phyloP scores from a whole-genome alignment of 2,888 invertebrate genomes.

The Drosophila limbata region DNA sequence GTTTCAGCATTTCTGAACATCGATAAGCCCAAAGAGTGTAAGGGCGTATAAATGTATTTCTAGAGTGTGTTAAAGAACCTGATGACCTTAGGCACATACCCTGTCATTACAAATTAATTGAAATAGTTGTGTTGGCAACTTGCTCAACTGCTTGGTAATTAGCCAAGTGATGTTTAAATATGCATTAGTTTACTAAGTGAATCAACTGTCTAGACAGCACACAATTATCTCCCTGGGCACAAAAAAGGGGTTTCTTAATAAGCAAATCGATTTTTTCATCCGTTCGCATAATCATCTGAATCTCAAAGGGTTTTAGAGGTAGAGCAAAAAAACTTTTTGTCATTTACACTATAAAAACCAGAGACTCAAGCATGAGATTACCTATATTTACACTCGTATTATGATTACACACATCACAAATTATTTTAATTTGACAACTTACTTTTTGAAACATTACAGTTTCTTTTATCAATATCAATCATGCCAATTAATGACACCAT shows the following conservation, averaged over 20 bases:
- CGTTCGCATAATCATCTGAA: background rate
- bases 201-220: constrained; percentile 1
- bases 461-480: too few relatives aligned
- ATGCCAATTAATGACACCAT: background rate
- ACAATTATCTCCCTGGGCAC: background rate
- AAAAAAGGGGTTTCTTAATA: background rate
- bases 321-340: too few relatives aligned
- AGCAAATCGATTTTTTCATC: background rate
- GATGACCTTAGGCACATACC: background rate
- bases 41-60: background rate
- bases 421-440: too few relatives aligned
- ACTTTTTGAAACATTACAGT: too few relatives aligned
- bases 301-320: background rate
- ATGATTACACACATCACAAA: too few relatives aligned
- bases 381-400: too few relatives aligned
- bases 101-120: constrained; percentile 36
- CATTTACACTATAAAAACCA: too few relatives aligned
- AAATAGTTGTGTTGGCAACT: constrained; percentile 14
- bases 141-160: constrained; percentile 28
- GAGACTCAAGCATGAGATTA: too few relatives aligned
- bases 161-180: constrained; percentile 48
- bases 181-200: constrained; percentile 32
- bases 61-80: background rate
- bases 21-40: constrained; percentile 8
- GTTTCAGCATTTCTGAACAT: constrained; percentile 14